Percentiles rank a stretch among this genome's conserved stretches.
These are phyloP conservation scores for Sarcophaga carnaria DNA, from an alignment of 2,888 invertebrate species.

Conservation along the genomic window DNA sequence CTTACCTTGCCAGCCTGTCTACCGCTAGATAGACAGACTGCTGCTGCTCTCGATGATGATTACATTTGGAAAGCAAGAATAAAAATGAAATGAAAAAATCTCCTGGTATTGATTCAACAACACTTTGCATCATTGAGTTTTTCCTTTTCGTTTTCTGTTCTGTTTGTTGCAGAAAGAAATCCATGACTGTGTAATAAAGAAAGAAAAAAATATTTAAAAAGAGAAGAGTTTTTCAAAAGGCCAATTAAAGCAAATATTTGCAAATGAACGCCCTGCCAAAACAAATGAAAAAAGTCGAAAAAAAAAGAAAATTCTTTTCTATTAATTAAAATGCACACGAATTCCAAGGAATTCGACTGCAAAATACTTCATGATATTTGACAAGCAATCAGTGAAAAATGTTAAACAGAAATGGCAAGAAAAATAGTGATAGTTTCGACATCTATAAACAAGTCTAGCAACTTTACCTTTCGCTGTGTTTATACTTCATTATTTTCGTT, in stretches of 20 bases:
- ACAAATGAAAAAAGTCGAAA: background rate
- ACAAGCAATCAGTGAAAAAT: background rate
- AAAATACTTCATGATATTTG: background rate
- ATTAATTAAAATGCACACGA: constrained; percentile 56
- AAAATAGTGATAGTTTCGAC: too few species aligned
- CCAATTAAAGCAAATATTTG: constrained; percentile 68
- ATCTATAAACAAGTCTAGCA: too few species aligned
- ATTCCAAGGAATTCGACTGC: constrained; percentile 6
- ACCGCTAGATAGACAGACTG: background rate
- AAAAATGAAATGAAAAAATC: background rate
- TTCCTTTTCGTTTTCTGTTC: background rate
- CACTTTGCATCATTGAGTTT: constrained; percentile 63
- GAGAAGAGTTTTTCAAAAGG: constrained; percentile 53
- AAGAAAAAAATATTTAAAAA: constrained; percentile 54
- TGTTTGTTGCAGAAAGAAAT: constrained; percentile 25
- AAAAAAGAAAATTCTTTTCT: constrained; percentile 19
- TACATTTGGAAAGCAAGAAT: constrained; percentile 11
- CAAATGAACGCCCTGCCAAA: constrained; percentile 34
- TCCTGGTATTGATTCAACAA: constrained; percentile 64
- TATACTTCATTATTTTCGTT: too few species aligned
- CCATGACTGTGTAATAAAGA: constrained; percentile 51
- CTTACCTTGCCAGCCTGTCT: background rate
- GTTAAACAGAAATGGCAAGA: too few species aligned
- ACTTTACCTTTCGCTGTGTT: too few species aligned
- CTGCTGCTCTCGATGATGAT: constrained; percentile 21